These are phyloP conservation scores for Drosophila ambigua DNA, from an alignment of 1,140 invertebrate genomes.

Conservation along the genomic window DNA sequence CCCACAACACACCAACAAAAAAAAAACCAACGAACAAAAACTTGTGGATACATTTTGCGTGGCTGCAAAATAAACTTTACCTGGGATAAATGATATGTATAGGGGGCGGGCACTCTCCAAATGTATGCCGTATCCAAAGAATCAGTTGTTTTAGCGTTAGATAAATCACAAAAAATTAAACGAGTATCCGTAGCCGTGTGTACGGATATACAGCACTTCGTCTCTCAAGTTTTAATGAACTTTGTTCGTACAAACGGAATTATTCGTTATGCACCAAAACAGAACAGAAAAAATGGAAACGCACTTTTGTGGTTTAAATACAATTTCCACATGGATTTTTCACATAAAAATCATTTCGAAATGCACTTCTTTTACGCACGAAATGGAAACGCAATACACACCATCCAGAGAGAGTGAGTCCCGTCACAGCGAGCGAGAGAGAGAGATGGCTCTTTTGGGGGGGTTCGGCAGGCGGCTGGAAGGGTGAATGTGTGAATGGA, in stretches of 20 bases:
- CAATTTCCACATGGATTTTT: conserved; percentile 43
- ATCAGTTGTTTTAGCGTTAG: no score
- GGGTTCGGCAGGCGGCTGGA: conserved; percentile 7
- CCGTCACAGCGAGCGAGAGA: no score
- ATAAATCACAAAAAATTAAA: no score
- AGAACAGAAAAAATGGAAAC: neutral
- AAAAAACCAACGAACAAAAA: conserved; percentile 41
- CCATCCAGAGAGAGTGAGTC: conserved; percentile 10
- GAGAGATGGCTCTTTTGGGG: conserved; percentile 7
- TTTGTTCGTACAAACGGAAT: conserved; percentile 25
- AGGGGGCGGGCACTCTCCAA: no score
- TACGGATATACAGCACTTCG: neutral
- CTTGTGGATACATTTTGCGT: conserved; percentile 32
- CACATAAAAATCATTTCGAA: conserved; percentile 52
- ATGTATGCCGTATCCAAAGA: no score
- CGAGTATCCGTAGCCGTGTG: no score
- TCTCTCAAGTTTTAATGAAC: neutral
- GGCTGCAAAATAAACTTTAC: conserved; percentile 32
- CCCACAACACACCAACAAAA: neutral
- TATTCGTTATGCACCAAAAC: conserved; percentile 29
- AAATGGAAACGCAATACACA: conserved; percentile 47
- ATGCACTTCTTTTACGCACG: conserved; percentile 60
- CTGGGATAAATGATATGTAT: conserved; percentile 18
- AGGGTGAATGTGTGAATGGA: conserved; percentile 9
- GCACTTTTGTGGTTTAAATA: conserved; percentile 40